Conservation (phyloP, 2,113 vertebrate species). For the Micromys minutus region DNA sequence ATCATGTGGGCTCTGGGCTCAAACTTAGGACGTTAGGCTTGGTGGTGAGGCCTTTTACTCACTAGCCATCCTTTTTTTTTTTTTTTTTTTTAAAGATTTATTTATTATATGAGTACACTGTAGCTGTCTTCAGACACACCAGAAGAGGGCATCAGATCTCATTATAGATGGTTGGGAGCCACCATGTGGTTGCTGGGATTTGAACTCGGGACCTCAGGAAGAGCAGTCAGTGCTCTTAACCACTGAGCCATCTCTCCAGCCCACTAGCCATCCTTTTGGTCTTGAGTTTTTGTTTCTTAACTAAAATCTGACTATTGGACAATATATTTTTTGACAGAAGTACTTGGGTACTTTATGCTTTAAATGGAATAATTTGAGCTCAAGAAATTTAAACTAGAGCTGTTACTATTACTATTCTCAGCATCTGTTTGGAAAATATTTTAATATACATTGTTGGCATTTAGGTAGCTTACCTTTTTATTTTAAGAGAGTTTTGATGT, state of each 20-base stretch:
- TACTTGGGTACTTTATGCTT: conserved; percentile 44
- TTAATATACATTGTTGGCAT: conserved; percentile 25
- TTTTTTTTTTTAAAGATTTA: too few species aligned
- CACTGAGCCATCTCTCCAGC: too few species aligned
- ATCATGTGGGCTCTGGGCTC: too few species aligned
- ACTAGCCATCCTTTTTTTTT: background rate
- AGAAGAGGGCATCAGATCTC: too few species aligned
- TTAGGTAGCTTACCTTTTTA: background rate
- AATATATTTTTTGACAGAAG: background rate
- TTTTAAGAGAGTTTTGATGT: background rate
- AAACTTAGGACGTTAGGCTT: background rate
- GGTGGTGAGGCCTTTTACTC: background rate
- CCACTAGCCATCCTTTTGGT: background rate
- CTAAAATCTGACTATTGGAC: conserved; percentile 33
- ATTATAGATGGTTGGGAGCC: too few species aligned
- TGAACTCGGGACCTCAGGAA: too few species aligned
- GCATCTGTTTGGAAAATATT: conserved; percentile 6
- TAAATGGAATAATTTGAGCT: conserved; percentile 13
- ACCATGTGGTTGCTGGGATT: too few species aligned
- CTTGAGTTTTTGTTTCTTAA: background rate
- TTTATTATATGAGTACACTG: too few species aligned
- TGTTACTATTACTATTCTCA: conserved; percentile 34
- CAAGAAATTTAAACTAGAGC: conserved; percentile 54
- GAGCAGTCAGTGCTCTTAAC: too few species aligned
- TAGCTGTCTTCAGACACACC: too few species aligned